These are phyloP conservation scores for Gadopsis bispinosus DNA, from an alignment of 2,797 vertebrate genomes.

Conservation along the genomic window DNA sequence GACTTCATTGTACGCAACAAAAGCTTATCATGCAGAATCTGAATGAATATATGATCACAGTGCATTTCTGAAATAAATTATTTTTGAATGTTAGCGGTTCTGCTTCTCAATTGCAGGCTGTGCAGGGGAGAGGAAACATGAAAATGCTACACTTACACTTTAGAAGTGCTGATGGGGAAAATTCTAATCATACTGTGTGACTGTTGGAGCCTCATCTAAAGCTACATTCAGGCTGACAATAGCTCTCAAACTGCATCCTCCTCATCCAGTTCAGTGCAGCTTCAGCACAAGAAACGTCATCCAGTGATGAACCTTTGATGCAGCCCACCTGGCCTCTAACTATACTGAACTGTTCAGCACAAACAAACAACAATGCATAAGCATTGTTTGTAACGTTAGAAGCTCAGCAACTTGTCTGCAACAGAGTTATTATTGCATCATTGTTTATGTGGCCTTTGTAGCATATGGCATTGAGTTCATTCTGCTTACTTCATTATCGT, in stretches of 20 bases:
- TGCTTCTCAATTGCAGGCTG: slow-evolving; percentile 42
- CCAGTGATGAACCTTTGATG: neutral
- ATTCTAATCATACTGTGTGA: neutral
- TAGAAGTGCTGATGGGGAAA: neutral
- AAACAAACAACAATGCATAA: too few relatives aligned
- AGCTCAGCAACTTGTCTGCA: too few relatives aligned
- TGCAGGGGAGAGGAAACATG: neutral
- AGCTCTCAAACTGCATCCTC: neutral
- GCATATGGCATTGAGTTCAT: neutral
- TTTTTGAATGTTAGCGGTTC: slow-evolving; percentile 82
- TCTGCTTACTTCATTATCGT: neutral
- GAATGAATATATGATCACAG: slow-evolving; percentile 85
- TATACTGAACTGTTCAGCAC: too few relatives aligned
- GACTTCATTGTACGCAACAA: slow-evolving; percentile 83
- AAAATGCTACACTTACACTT: neutral
- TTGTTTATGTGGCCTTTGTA: too few relatives aligned
- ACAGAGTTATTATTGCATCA: too few relatives aligned
- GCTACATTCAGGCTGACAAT: neutral
- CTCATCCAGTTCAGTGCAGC: neutral
- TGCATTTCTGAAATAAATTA: slow-evolving; percentile 86
- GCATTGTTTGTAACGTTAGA: too few relatives aligned
- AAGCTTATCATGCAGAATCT: slow-evolving; percentile 82
- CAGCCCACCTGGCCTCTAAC: neutral
- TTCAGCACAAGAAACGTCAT: neutral
- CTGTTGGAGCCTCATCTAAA: neutral